Evolutionary conservation across 1,140 invertebrate species (phyloP).

Genomic region (Bombus impatiens): DNA sequence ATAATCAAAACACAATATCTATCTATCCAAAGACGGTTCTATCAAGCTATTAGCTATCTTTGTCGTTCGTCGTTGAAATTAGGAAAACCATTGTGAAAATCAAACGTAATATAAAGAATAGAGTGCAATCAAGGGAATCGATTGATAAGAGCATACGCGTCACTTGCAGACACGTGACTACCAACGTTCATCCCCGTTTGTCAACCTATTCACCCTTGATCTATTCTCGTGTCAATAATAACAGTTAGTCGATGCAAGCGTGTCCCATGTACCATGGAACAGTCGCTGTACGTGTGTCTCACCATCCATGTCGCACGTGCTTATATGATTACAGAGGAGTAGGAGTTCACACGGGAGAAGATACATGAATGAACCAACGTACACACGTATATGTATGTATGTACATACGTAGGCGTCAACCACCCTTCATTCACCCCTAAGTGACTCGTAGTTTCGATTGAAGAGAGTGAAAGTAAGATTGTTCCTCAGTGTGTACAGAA

Average conservation of each 20-base stretch:
- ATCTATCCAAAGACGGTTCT: neutral
- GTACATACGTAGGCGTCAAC: neutral
- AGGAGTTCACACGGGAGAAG: slow-evolving; percentile 40
- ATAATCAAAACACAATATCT: neutral
- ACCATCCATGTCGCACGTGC: neutral
- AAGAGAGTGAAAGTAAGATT: slow-evolving; percentile 24
- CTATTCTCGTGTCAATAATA: slow-evolving; percentile 51
- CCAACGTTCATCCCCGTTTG: slow-evolving; percentile 8
- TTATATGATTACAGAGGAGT: slow-evolving; percentile 18
- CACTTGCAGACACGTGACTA: slow-evolving; percentile 21
- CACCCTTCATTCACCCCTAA: slow-evolving; percentile 34
- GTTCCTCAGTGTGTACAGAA: neutral
- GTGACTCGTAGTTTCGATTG: neutral
- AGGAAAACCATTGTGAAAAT: neutral
- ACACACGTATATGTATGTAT: neutral
- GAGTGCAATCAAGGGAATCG: slow-evolving; percentile 3
- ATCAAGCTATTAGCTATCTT: neutral
- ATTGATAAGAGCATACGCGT: neutral
- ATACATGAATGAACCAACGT: slow-evolving; percentile 47
- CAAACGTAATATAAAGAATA: neutral
- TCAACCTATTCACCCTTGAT: slow-evolving; percentile 23
- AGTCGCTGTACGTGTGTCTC: neutral
- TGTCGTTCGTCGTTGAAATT: neutral
- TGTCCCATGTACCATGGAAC: neutral
- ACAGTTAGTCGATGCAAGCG: slow-evolving; percentile 3